These are phyloP conservation scores for Loripinus fragilis DNA, from an alignment of 2,888 invertebrate species.

Conservation along the genomic window DNA sequence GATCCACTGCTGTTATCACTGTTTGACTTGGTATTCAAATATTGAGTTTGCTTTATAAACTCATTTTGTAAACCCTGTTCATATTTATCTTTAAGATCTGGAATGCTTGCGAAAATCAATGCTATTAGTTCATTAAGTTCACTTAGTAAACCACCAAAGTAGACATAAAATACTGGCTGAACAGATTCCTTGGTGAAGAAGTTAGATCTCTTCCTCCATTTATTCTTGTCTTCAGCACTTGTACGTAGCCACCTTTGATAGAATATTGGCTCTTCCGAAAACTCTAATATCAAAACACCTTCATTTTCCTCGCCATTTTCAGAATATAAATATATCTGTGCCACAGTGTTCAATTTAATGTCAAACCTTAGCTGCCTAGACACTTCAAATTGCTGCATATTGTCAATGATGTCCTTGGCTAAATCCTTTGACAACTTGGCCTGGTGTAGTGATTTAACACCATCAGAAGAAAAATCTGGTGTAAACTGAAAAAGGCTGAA, in stretches of 20 bases:
- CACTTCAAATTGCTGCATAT: slow-evolving; percentile 60
- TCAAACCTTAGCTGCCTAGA: slow-evolving; percentile 54
- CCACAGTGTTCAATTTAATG: slow-evolving; percentile 37
- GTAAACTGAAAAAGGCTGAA: slow-evolving; percentile 53
- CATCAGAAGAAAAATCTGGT: slow-evolving; percentile 48
- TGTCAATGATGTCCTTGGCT: slow-evolving; percentile 48
- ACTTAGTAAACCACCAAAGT: slow-evolving; percentile 48
- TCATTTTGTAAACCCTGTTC: slow-evolving; percentile 24
- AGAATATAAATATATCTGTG: slow-evolving; percentile 41
- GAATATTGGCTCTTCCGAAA: slow-evolving; percentile 31
- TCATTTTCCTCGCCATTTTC: slow-evolving; percentile 35
- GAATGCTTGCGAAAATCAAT: slow-evolving; percentile 44
- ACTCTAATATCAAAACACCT: slow-evolving; percentile 43
- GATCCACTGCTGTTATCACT: not conserved
- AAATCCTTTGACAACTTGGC: slow-evolving; percentile 49
- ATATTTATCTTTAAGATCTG: slow-evolving; percentile 39
- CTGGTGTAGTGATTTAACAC: slow-evolving; percentile 46
- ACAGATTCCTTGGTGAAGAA: slow-evolving; percentile 29
- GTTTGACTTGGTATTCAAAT: not conserved
- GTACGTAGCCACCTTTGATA: slow-evolving; percentile 58
- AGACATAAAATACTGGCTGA: slow-evolving; percentile 17
- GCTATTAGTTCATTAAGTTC: slow-evolving; percentile 60
- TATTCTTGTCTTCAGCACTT: slow-evolving; percentile 58
- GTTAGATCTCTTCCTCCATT: slow-evolving; percentile 43
- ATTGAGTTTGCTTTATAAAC: not conserved